phyloP scores from a whole-genome alignment of 2,113 vertebrate genomes.

The Dipodomys merriami region DNA sequence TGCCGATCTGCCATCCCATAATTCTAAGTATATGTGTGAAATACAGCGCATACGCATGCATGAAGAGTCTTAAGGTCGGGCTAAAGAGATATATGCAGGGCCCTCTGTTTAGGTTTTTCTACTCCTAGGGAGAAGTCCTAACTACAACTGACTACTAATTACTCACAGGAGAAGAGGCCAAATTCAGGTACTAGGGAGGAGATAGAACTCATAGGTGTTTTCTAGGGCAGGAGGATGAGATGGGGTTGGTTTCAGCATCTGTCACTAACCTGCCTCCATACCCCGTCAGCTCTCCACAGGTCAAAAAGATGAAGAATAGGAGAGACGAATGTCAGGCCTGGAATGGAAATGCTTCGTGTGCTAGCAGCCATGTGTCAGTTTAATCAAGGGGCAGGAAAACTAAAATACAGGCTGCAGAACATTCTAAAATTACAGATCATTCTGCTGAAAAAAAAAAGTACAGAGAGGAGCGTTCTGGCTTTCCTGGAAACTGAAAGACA shows the following conservation, averaged over 20 bases:
- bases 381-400: slow-evolving; percentile 51
- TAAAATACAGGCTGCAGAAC: slow-evolving; percentile 40
- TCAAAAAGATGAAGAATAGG: background rate
- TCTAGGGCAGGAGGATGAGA: too few relatives aligned
- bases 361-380: slow-evolving; percentile 46
- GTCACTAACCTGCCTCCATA: background rate
- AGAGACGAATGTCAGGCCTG: background rate
- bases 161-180: too few relatives aligned
- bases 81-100: too few relatives aligned
- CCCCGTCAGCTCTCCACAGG: background rate
- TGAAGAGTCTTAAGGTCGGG: too few relatives aligned
- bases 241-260: background rate
- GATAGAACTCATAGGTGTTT: too few relatives aligned
- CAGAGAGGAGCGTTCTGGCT: slow-evolving; percentile 47
- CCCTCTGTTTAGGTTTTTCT: too few relatives aligned
- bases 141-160: too few relatives aligned
- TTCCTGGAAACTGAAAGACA: slow-evolving; percentile 52
- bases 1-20: too few relatives aligned
- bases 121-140: too few relatives aligned
- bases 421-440: slow-evolving; percentile 50
- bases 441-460: background rate
- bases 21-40: too few relatives aligned
- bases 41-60: too few relatives aligned
- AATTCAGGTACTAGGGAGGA: too few relatives aligned
- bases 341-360: slow-evolving; percentile 54